Evolutionary conservation across 2,797 vertebrate species (phyloP).

Genomic region (Amphiprion clarkii): DNA sequence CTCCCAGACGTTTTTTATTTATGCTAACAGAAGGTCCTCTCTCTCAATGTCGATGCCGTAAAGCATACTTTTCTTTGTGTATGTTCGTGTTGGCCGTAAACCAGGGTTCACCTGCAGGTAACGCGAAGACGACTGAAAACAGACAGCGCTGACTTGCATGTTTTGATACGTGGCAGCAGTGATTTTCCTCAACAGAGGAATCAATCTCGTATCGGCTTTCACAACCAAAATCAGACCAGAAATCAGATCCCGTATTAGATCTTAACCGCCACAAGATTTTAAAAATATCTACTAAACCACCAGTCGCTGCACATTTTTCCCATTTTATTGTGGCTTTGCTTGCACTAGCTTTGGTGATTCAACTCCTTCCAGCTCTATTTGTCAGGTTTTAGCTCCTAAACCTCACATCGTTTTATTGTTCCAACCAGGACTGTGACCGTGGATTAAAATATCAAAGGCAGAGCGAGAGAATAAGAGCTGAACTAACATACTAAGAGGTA

Average conservation of each 20-base stretch:
- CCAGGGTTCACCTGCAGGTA: slow-evolving; percentile 53
- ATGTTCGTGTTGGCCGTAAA: slow-evolving; percentile 42
- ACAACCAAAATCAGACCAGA: slow-evolving; percentile 18
- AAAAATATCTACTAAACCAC: neutral
- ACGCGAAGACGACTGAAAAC: slow-evolving; percentile 23
- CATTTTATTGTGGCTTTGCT: slow-evolving; percentile 8
- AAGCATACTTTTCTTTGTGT: slow-evolving; percentile 42
- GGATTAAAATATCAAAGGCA: slow-evolving; percentile 66
- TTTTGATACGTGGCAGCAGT: slow-evolving; percentile 23
- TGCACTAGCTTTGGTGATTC: slow-evolving; percentile 1
- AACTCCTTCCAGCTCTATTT: slow-evolving; percentile 46
- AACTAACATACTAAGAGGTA: slow-evolving; percentile 61
- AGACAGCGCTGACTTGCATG: slow-evolving; percentile 15
- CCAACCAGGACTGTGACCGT: slow-evolving; percentile 20
- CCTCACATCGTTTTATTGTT: slow-evolving; percentile 48
- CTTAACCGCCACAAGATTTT: neutral
- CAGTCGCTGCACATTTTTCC: slow-evolving; percentile 13
- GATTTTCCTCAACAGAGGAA: slow-evolving; percentile 24
- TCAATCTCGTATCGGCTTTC: slow-evolving; percentile 1
- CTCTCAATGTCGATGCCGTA: slow-evolving; percentile 43
- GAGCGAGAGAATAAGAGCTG: slow-evolving; percentile 43
- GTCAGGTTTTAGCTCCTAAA: slow-evolving; percentile 43
- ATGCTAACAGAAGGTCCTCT: slow-evolving; percentile 46
- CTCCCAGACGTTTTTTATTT: slow-evolving; percentile 46
- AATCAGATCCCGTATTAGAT: slow-evolving; percentile 4